phyloP scores from a whole-genome alignment of 2,113 vertebrate species.

The Cryptoleucopteryx plumbea region DNA sequence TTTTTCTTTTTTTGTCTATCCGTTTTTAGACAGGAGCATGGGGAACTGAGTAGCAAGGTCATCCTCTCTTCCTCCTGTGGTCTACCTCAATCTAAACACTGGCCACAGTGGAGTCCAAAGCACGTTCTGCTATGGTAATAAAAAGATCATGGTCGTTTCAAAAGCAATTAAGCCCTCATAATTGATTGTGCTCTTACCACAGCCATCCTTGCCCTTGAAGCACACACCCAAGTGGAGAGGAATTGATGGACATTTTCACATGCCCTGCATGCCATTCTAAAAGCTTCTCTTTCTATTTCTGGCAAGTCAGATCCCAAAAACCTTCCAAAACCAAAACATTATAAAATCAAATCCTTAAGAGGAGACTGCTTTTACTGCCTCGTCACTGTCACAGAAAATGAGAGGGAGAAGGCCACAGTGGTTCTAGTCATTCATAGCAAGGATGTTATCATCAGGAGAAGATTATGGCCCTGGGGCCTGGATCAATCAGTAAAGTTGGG shows the following conservation, averaged over 20 bases:
- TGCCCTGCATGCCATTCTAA: background rate
- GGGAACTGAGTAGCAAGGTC: conserved; percentile 22
- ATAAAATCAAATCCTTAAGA: background rate
- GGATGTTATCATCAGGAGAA: background rate
- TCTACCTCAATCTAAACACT: conserved; percentile 44
- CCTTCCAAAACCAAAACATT: background rate
- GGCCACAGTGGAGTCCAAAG: conserved; percentile 30
- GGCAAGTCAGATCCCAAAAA: background rate
- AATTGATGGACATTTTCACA: conserved; percentile 9
- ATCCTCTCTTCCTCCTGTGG: conserved; percentile 40
- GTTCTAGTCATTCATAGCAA: background rate
- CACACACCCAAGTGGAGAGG: background rate
- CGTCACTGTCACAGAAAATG: background rate
- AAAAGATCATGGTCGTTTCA: conserved; percentile 42
- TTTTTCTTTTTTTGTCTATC: background rate
- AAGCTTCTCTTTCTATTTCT: conserved; percentile 27
- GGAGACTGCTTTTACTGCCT: background rate
- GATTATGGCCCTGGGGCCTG: background rate
- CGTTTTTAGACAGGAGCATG: conserved; percentile 26
- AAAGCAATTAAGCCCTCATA: conserved; percentile 29
- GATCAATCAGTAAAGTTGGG: background rate
- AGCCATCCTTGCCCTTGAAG: conserved; percentile 6
- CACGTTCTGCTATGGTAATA: conserved; percentile 34
- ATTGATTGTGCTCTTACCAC: conserved; percentile 23
- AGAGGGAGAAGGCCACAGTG: background rate